These are phyloP conservation scores for Charaxes varanes DNA, from an alignment of 1,140 invertebrate species.

Conservation along the genomic window DNA sequence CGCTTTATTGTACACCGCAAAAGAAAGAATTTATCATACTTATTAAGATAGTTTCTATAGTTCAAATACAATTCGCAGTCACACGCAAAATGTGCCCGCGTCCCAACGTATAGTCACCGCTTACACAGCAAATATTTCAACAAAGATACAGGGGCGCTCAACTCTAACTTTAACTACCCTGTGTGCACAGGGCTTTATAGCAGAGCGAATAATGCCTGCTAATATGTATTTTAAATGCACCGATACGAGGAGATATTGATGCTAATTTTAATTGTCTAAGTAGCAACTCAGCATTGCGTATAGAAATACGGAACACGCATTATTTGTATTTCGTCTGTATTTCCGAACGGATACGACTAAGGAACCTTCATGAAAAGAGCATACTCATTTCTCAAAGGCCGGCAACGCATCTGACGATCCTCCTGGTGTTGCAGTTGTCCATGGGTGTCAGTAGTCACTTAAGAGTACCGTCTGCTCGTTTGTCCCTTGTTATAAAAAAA, in stretches of 20 bases:
- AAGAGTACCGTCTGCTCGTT: too few species aligned
- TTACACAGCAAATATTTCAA: constrained; percentile 68
- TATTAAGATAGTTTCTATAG: neutral
- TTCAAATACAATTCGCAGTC: neutral
- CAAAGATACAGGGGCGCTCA: constrained; percentile 67
- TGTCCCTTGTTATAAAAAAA: too few species aligned
- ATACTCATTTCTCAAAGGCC: too few species aligned
- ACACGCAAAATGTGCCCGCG: constrained; percentile 18
- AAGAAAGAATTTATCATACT: neutral
- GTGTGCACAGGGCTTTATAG: constrained; percentile 50
- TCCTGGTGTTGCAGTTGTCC: too few species aligned
- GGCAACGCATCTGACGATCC: too few species aligned
- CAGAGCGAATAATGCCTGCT: constrained; percentile 44
- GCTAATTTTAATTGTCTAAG: neutral
- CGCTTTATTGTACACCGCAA: neutral
- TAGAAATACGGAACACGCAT: too few species aligned
- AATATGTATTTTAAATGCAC: constrained; percentile 42
- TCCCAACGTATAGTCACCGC: constrained; percentile 46
- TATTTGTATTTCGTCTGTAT: too few species aligned
- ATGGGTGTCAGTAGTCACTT: too few species aligned
- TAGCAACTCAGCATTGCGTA: too few species aligned
- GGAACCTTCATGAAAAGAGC: too few species aligned
- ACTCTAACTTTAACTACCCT: constrained; percentile 56
- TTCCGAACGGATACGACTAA: too few species aligned
- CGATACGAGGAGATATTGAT: constrained; percentile 9